A percentile compares a stretch with the other conserved stretches of the same genome.
These are phyloP conservation scores for Dryobotodes eremita DNA, from an alignment of 2,888 invertebrate genomes.

Conservation along the genomic window DNA sequence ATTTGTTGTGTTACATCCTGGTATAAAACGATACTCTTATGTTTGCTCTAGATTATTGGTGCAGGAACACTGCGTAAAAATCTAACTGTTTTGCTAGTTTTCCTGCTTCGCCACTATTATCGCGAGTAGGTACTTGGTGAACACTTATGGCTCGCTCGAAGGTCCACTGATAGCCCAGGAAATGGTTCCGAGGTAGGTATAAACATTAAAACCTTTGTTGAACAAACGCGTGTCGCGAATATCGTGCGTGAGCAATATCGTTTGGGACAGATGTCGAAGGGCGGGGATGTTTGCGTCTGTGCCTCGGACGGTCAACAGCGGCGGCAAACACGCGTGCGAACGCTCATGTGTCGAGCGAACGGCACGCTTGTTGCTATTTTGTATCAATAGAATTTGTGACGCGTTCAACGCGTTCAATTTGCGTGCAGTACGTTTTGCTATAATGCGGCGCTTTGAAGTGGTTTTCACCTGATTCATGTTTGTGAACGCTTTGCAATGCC, in stretches of 20 bases:
- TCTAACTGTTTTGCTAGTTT: slow-evolving; percentile 15
- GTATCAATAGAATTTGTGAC: slow-evolving; percentile 72
- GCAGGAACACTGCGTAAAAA: slow-evolving; percentile 8
- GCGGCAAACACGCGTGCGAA: slow-evolving; percentile 83
- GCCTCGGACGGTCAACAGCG: slow-evolving; percentile 81
- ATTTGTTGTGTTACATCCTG: slow-evolving; percentile 39
- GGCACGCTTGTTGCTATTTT: slow-evolving; percentile 75
- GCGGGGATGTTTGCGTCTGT: slow-evolving; percentile 77
- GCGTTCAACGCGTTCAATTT: slow-evolving; percentile 62
- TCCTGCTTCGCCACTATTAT: slow-evolving; percentile 17
- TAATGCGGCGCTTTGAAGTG: slow-evolving; percentile 65
- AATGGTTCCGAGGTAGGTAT: slow-evolving; percentile 73
- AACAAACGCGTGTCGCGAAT: slow-evolving; percentile 77
- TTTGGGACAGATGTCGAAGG: slow-evolving; percentile 79
- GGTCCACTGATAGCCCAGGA: slow-evolving; percentile 60
- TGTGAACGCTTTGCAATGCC: slow-evolving; percentile 43
- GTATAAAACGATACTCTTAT: slow-evolving; percentile 15
- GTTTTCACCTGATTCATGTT: slow-evolving; percentile 60
- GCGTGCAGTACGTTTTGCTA: slow-evolving; percentile 49
- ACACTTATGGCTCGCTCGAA: slow-evolving; percentile 40
- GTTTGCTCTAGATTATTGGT: slow-evolving; percentile 10
- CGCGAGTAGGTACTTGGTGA: slow-evolving; percentile 14
- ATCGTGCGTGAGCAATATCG: slow-evolving; percentile 83
- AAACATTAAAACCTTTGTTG: slow-evolving; percentile 77
- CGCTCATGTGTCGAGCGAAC: slow-evolving; percentile 76